Conservation (phyloP, 2,797 vertebrate genomes). For the Galago senegalensis region DNA sequence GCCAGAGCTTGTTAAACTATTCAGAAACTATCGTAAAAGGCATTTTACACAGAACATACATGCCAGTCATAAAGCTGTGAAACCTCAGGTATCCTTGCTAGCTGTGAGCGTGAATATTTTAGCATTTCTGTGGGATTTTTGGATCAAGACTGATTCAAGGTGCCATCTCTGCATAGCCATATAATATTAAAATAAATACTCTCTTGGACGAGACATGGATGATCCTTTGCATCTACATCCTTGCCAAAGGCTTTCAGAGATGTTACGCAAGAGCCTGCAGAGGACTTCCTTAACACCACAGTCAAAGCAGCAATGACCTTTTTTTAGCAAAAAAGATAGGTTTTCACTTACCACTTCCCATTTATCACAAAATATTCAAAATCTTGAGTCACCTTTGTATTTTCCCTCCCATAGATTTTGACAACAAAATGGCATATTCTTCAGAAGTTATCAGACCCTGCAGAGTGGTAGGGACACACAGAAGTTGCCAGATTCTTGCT, state of each 20-base stretch:
- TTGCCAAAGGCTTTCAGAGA: not conserved
- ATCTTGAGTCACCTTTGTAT: not conserved
- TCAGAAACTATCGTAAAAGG: not conserved
- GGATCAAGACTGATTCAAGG: conserved; percentile 47
- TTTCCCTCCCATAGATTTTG: not conserved
- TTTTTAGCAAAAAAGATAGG: not conserved
- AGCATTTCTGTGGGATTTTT: conserved; percentile 54
- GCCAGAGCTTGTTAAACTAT: conserved; percentile 29
- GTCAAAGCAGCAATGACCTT: not conserved
- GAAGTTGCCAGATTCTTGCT: not conserved
- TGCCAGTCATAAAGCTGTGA: not conserved
- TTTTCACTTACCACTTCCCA: not conserved
- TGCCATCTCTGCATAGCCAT: not conserved
- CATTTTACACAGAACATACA: not conserved
- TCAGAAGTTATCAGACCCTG: not conserved
- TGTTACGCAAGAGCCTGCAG: not conserved
- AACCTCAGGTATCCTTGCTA: not conserved
- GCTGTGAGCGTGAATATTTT: conserved; percentile 32
- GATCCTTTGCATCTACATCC: not conserved
- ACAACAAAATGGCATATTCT: not conserved
- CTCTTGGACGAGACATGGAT: not conserved
- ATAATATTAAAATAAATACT: not conserved
- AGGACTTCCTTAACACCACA: not conserved
- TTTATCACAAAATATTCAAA: conserved; percentile 19
- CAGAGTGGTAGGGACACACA: not conserved